Base-by-base conservation (phyloP, 2,797 vertebrate genomes). In the Coregonus suidteri region DNA sequence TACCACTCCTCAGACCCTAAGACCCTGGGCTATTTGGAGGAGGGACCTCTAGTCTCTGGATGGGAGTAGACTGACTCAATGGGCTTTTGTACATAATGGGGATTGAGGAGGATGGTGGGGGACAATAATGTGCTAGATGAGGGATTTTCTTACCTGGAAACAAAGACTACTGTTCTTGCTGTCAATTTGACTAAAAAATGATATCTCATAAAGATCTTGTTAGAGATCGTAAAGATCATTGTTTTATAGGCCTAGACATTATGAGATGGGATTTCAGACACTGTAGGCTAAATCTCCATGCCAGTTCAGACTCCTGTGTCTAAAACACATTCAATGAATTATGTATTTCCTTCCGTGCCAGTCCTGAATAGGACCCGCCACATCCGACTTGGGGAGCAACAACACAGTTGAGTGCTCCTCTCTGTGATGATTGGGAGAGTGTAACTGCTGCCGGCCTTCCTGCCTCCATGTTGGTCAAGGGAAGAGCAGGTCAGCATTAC, bases 391-490 rank as follows among this genome's bases (percentile, higher is more conserved):
- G 71, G 79, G 73, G 66, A 80, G 77, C 79, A 86, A 14, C 25
- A 72, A 25, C 59, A 25, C 84, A 88, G 90, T 86, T 84, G 85
- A 92, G 86, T 89, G 87, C 75, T 87, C 91, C 87, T 91, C 86
- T 87, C 82, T 89, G 90, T 90, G 92, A 92, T 92, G 91, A 82
- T 88, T 92, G 78, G 84, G 87, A 80, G 85, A 93, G 89, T 87
- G 90, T 88, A 89, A 93, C 84, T 51, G 66, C 88, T 85, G 89
- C 88, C 88, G 86, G 83, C 87, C 85, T 94, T 93, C 91, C 91
- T 91, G 83, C 84, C 88, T 88, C 80, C 80, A 81, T 88, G 84
- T 68, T 72, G 77, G 73, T 81, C 81, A 75, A 86, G 88, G 84
- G 84, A 88, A 73, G 78, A 77, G 86, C 13, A 75, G 90, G 89